A percentile compares a stretch with the other conserved stretches of the same genome.
These are phyloP conservation scores for Thereuonema tuberculata DNA, from an alignment of 1,140 invertebrate genomes.

Conservation along the genomic window DNA sequence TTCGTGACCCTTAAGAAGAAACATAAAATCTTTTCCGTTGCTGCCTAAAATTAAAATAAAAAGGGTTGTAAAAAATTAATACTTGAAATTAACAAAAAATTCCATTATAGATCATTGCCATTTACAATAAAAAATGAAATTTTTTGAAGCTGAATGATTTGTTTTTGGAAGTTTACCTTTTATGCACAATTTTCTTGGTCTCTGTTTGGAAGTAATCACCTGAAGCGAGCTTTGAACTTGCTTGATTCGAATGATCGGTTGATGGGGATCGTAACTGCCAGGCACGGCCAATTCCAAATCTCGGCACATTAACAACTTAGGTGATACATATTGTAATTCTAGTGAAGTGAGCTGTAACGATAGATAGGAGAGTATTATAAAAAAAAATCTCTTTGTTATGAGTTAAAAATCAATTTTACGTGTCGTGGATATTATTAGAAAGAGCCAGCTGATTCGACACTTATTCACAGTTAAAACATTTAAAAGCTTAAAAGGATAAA, in stretches of 20 bases:
- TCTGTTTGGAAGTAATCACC: conserved; percentile 95
- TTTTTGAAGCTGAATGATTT: too few relatives aligned
- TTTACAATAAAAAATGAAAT: conserved; percentile 16
- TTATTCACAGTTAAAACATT: too few relatives aligned
- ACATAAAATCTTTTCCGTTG: conserved; percentile 97
- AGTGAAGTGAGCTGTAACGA: conserved; percentile 34
- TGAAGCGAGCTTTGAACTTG: conserved; percentile 59
- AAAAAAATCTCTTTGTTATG: neutral
- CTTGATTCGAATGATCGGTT: conserved; percentile 70
- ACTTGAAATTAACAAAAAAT: too few relatives aligned
- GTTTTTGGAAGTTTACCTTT: too few relatives aligned
- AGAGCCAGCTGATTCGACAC: too few relatives aligned
- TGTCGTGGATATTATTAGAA: too few relatives aligned
- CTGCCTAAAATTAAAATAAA: conserved; percentile 44
- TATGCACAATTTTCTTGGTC: conserved; percentile 88
- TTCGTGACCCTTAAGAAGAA: conserved; percentile 97
- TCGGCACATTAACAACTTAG: conserved; percentile 69
- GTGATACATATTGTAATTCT: conserved; percentile 91
- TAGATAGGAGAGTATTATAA: too few relatives aligned
- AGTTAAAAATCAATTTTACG: conserved; percentile 13
- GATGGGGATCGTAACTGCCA: conserved; percentile 85
- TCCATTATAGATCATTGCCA: neutral
- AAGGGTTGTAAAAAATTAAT: too few relatives aligned
- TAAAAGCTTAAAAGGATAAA: too few relatives aligned
- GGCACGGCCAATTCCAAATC: conserved; percentile 87